Evolutionary conservation across 2,797 vertebrate species (phyloP).

Genomic region (Prunella strophiata): DNA sequence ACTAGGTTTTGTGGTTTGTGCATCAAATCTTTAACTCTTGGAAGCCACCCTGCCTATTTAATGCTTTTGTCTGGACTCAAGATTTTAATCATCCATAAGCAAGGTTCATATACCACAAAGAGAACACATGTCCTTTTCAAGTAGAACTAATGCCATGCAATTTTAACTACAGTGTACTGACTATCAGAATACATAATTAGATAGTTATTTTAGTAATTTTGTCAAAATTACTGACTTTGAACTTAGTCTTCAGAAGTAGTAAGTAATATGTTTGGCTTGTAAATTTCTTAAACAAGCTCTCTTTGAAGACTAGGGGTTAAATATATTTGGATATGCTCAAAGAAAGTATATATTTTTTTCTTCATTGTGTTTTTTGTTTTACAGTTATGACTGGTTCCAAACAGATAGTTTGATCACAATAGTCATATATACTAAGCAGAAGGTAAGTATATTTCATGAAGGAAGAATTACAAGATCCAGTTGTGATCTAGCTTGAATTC

Average conservation of each 20-base stretch:
- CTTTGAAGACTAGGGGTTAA: not conserved
- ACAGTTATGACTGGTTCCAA: constrained; percentile 97
- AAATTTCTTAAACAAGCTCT: not conserved
- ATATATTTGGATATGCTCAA: not conserved
- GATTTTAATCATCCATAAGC: not conserved
- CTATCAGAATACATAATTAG: not conserved
- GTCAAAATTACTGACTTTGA: not conserved
- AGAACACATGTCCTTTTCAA: not conserved
- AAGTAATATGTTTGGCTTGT: not conserved
- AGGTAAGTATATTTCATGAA: constrained; percentile 77
- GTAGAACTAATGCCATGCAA: not conserved
- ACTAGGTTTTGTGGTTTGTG: not conserved
- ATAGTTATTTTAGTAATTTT: not conserved
- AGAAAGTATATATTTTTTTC: not conserved
- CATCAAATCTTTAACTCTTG: not conserved
- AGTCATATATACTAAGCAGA: constrained; percentile 89
- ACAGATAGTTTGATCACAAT: constrained; percentile 86
- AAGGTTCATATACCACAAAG: not conserved
- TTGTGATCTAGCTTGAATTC: not conserved
- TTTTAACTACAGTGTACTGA: not conserved
- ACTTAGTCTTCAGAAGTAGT: not conserved
- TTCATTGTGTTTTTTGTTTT: constrained; percentile 37
- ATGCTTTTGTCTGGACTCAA: not conserved
- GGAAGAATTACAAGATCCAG: not conserved
- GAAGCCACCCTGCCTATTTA: not conserved